A percentile compares a stretch with the other conserved stretches of the same genome.
phyloP scores from a whole-genome alignment of 2,888 invertebrate species.

The Phengaris arion region DNA sequence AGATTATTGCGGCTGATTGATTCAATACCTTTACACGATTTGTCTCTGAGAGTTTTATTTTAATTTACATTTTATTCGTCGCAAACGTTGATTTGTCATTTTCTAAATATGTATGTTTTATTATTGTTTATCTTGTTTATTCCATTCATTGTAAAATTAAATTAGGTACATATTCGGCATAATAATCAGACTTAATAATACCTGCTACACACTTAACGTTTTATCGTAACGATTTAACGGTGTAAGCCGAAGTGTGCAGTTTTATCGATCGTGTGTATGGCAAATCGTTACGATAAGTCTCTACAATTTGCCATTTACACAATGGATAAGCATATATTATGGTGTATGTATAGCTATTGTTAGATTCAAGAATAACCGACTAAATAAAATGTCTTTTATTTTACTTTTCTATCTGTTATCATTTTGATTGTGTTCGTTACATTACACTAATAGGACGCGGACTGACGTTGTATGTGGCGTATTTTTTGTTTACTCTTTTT shows the following conservation, averaged over 20 bases:
- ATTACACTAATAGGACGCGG: constrained; percentile 7
- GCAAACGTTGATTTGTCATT: constrained; percentile 5
- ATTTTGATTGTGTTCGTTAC: constrained; percentile 13
- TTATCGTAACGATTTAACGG: too few species aligned
- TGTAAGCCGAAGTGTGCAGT: too few species aligned
- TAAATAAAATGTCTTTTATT: neutral
- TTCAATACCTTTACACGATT: constrained; percentile 40
- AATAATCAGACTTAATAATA: neutral
- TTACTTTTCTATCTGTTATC: neutral
- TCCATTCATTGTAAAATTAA: neutral
- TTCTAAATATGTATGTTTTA: neutral
- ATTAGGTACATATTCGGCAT: neutral
- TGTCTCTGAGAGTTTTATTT: constrained; percentile 35
- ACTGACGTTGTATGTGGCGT: constrained; percentile 19
- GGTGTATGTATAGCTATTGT: too few species aligned
- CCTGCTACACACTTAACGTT: too few species aligned
- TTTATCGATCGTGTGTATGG: too few species aligned
- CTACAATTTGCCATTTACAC: too few species aligned
- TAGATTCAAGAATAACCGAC: neutral
- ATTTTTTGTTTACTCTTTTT: constrained; percentile 10
- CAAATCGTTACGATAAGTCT: too few species aligned
- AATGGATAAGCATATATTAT: too few species aligned
- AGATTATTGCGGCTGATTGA: constrained; percentile 40
- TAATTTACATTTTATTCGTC: constrained; percentile 15
- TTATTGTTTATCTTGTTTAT: neutral